Percentiles rank a stretch among this genome's conserved stretches.
Evolutionary conservation across 1,140 invertebrate genomes (phyloP).

Genomic region (Samia ricini): DNA sequence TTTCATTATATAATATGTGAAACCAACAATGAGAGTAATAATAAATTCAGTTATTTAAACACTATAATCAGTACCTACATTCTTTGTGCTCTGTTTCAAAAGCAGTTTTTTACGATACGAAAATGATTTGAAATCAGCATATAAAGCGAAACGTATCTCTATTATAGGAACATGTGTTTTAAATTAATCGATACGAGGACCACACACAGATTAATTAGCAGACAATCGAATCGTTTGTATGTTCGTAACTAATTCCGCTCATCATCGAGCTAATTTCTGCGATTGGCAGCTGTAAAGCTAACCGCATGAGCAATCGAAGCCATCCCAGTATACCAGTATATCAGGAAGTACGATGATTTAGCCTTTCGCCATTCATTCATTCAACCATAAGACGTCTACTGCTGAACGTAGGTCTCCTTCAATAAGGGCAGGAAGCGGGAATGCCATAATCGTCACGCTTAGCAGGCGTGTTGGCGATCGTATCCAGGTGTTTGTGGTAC

Average conservation of each 20-base stretch:
- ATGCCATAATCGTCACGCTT: no score
- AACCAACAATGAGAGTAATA: no score
- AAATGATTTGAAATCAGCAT: no score
- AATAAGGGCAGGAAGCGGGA: neutral
- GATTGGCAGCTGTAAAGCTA: conserved; percentile 14
- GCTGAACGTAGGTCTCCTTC: no score
- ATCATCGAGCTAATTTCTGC: neutral
- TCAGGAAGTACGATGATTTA: conserved; percentile 25
- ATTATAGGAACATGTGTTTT: neutral
- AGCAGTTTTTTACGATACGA: no score
- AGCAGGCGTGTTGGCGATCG: no score
- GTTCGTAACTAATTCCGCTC: neutral
- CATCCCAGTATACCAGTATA: conserved; percentile 28
- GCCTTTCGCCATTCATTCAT: conserved; percentile 21
- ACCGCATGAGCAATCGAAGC: conserved; percentile 22
- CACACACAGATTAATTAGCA: neutral
- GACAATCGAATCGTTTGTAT: neutral
- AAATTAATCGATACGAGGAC: neutral
- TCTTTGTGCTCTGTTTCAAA: no score
- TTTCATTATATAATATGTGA: no score
- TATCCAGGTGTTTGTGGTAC: no score
- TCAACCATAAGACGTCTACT: no score
- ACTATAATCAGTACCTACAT: no score
- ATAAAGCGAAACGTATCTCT: neutral
- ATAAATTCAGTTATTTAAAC: no score